Conservation (phyloP, 1,140 invertebrate genomes). For the Drosophila funebris region DNA sequence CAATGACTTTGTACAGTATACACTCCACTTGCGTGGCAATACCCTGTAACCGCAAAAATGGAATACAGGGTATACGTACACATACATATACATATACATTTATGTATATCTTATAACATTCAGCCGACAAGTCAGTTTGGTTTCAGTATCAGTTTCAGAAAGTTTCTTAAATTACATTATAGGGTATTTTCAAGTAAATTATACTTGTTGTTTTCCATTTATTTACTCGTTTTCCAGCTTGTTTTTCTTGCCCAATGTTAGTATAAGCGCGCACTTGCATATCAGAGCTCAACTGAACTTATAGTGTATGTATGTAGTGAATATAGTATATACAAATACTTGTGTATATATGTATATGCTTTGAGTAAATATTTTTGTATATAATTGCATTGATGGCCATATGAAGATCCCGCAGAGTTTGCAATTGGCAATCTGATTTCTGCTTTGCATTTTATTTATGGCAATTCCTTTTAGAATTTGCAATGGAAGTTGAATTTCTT, state of each 20-base stretch:
- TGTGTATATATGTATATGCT: neutral
- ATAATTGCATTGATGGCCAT: conserved; percentile 50
- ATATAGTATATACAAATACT: neutral
- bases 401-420: conserved; percentile 11
- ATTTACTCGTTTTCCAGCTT: conserved; percentile 47
- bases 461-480: neutral
- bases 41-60: neutral
- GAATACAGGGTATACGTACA: too few relatives aligned
- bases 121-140: too few relatives aligned
- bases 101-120: too few relatives aligned
- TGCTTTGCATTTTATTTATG: conserved; percentile 27
- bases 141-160: too few relatives aligned
- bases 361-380: conserved; percentile 9
- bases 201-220: neutral
- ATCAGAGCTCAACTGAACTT: conserved; percentile 22
- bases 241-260: conserved; percentile 63
- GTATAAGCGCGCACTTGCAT: conserved; percentile 36
- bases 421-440: conserved; percentile 13
- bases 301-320: neutral
- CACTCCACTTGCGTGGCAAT: conserved; percentile 2
- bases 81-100: too few relatives aligned
- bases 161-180: neutral
- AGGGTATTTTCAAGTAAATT: neutral
- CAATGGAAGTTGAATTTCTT: neutral
- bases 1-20: conserved; percentile 49